Evolutionary conservation across 2,797 vertebrate species (phyloP).

Genomic region (Huso huso): DNA sequence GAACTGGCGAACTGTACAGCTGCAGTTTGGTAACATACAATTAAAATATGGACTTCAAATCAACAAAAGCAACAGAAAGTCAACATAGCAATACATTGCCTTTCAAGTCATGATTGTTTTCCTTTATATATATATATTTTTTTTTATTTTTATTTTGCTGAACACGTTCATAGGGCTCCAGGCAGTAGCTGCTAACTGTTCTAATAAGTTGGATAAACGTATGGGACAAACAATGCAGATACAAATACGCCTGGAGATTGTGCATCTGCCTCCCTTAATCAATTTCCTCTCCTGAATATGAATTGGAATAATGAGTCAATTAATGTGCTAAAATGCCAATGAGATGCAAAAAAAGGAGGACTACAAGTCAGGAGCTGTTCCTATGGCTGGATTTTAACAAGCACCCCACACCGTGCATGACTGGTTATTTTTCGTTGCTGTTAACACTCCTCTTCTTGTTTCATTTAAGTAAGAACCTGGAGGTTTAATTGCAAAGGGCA

Average conservation of each 20-base stretch:
- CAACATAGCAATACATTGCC: too few relatives aligned
- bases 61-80: too few relatives aligned
- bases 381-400: constrained; percentile 59
- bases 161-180: constrained; percentile 35
- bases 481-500: constrained; percentile 22
- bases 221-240: constrained; percentile 56
- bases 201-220: constrained; percentile 71
- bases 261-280: constrained; percentile 84
- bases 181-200: constrained; percentile 44
- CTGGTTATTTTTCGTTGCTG: constrained; percentile 59
- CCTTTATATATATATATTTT: constrained; percentile 1
- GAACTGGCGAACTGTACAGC: too few relatives aligned
- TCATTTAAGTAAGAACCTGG: constrained; percentile 40
- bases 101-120: too few relatives aligned
- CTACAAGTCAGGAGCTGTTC: constrained; percentile 46
- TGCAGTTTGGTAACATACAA: too few relatives aligned
- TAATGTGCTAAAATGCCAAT: constrained; percentile 80
- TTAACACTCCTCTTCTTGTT: constrained; percentile 41
- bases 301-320: constrained; percentile 91
- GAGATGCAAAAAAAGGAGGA: constrained; percentile 63
- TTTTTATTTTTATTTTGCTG: constrained; percentile 8
- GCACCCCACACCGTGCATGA: constrained; percentile 51
- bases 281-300: constrained; percentile 68
- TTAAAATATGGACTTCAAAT: too few relatives aligned
- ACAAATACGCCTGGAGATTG: constrained; percentile 65